Evolutionary conservation across 2,888 invertebrate species (phyloP).

Genomic region (Panorpa germanica): DNA sequence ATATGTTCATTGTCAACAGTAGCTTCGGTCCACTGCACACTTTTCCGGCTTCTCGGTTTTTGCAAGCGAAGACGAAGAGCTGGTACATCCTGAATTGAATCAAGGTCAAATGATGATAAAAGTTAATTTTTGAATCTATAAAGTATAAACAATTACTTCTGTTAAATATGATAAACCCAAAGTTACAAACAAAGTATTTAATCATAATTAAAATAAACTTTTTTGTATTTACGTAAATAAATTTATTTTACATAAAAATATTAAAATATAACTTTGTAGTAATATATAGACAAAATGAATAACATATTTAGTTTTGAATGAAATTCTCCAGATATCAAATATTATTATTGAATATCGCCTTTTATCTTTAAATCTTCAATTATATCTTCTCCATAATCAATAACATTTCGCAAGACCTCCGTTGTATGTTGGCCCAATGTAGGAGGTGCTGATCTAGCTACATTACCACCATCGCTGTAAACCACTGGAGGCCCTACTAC

Average conservation of each 20-base stretch:
- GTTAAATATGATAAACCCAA: too few species aligned
- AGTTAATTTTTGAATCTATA: too few species aligned
- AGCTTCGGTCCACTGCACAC: slow-evolving; percentile 77
- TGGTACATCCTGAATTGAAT: slow-evolving; percentile 28
- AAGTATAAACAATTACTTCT: too few species aligned
- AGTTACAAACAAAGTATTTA: too few species aligned
- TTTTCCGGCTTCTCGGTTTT: slow-evolving; percentile 51
- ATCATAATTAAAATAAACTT: too few species aligned
- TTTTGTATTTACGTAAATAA: too few species aligned
- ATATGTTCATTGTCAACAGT: slow-evolving; percentile 91
- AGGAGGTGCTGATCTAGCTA: slow-evolving; percentile 59
- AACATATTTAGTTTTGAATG: background rate
- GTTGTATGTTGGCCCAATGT: slow-evolving; percentile 73
- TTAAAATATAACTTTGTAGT: too few species aligned
- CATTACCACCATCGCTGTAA: slow-evolving; percentile 54
- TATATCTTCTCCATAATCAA: slow-evolving; percentile 39
- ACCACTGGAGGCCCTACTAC: slow-evolving; percentile 75
- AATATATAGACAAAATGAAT: too few species aligned
- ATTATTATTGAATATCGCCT: slow-evolving; percentile 26
- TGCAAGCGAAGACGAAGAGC: slow-evolving; percentile 43
- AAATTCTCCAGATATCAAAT: slow-evolving; percentile 6
- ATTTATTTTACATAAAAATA: too few species aligned
- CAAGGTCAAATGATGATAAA: slow-evolving; percentile 8
- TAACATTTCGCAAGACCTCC: slow-evolving; percentile 45
- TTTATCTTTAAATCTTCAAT: slow-evolving; percentile 29